Conservation (phyloP, 2,113 vertebrate species). For the Hyperoodon ampullatus region DNA sequence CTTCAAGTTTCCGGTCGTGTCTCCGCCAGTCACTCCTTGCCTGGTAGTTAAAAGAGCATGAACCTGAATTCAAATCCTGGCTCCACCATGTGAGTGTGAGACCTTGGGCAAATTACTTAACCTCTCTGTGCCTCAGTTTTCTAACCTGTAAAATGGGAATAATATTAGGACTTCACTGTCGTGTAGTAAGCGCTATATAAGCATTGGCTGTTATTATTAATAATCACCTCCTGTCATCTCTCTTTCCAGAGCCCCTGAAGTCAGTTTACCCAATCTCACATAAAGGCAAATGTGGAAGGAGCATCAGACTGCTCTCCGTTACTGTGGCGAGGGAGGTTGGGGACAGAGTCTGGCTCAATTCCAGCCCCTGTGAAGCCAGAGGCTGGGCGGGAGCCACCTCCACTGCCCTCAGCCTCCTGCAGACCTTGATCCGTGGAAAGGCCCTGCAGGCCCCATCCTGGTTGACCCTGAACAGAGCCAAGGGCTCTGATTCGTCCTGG, state of each 20-base stretch:
- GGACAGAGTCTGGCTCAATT: neutral
- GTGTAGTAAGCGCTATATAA: neutral
- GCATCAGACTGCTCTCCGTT: accelerated
- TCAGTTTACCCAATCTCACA: neutral
- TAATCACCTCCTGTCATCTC: neutral
- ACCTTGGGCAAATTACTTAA: neutral
- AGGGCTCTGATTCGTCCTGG: neutral
- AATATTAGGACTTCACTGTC: neutral
- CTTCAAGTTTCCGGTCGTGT: neutral
- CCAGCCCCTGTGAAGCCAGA: neutral
- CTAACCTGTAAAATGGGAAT: neutral
- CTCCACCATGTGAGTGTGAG: neutral
- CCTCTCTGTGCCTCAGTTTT: neutral
- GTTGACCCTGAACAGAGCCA: neutral
- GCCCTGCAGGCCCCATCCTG: neutral
- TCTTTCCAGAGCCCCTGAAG: neutral
- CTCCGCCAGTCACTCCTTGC: neutral
- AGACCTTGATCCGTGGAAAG: neutral
- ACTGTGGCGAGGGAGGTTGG: neutral
- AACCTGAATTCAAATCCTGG: neutral
- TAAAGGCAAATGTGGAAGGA: neutral
- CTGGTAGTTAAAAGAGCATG: neutral
- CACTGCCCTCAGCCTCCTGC: neutral
- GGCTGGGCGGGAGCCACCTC: neutral
- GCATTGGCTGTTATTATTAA: neutral